Percentiles rank a stretch among this genome's conserved stretches.
phyloP scores from a whole-genome alignment of 2,113 vertebrate genomes.

The Chamaea fasciata region DNA sequence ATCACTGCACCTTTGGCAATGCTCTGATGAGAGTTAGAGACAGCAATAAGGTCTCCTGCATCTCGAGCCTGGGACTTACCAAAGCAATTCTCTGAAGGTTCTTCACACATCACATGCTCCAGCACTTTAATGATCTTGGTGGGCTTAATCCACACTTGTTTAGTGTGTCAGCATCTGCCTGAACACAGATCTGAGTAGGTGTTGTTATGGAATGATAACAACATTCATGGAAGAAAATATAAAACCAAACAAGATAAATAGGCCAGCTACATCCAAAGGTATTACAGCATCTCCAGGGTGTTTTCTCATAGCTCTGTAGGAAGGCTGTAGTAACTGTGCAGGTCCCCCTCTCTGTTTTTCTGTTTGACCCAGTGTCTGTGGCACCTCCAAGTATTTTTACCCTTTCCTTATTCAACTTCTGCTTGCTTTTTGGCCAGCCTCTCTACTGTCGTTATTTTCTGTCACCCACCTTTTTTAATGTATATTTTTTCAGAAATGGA shows the following conservation, averaged over 20 bases:
- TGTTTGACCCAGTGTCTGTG: background rate
- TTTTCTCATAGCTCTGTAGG: background rate
- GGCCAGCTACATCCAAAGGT: background rate
- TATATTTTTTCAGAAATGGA: background rate
- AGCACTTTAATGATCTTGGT: background rate
- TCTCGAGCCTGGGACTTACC: rapidly evolving
- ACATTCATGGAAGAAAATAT: background rate
- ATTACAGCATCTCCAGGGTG: background rate
- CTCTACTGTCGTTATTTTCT: background rate
- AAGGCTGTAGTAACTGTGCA: background rate
- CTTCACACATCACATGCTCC: rapidly evolving
- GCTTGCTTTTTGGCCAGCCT: background rate
- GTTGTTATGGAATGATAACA: background rate
- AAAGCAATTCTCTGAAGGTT: background rate
- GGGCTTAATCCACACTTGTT: background rate
- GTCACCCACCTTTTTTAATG: background rate
- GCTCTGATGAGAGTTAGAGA: background rate
- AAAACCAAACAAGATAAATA: background rate
- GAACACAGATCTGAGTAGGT: background rate
- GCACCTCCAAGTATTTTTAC: background rate
- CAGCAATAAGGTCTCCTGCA: background rate
- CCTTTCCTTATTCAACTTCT: background rate
- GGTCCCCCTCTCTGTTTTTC: background rate
- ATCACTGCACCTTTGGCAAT: background rate
- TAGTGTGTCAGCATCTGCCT: background rate